Evolutionary conservation across 2,888 invertebrate genomes (phyloP), one percentile per base, ranked within the genome.

Genomic region (Calameuta filiformis): DNA sequence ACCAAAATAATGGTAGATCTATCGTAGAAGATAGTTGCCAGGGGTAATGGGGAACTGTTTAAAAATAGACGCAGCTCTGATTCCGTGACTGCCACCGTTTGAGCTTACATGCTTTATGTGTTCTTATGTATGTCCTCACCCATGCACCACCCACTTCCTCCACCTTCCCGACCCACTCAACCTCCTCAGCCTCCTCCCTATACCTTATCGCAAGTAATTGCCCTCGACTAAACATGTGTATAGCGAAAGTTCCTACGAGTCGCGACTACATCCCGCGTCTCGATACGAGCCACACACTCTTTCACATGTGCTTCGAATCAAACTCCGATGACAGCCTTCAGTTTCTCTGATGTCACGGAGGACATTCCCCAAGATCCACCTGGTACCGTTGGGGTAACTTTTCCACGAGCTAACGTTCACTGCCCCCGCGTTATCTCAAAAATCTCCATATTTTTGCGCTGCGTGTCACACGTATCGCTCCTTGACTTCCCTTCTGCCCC

Each of bases 1-100:
- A 87, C 87, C 87, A 90, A 89, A 89, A 89, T 89, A 90, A 90
- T 89, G 88, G 89, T 86, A 88, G 90, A 90, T 90, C 87, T 85
- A 83, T 84, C 83, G 84, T 86, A 77, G 83, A 81, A 89, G 90
- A 90, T 90, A 88, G 90, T 89, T 89, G 87, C 89, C 85, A 87
- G 76, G 87, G 89, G 87, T 89, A 90, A 90, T 90, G 88, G 89
- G 84, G 87, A 90, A 89, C 86, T 88, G 85, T 89, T 90, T 89
- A 90, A 90, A 90, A 90, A 90, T 90, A 90, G 90, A 86, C 83
- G 79, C 84, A 84, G 82, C 79, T 78, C 83, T 78, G 86, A 84
- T 87, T 88, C 83, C 90, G 90, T 90, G 90, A 90, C 90, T 89
- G 85, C 85, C 85, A 86, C 87, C 88, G 87, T 89, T 89, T 86